Conservation (phyloP, 2,797 vertebrate species). For the Rhinichthys osculus region DNA sequence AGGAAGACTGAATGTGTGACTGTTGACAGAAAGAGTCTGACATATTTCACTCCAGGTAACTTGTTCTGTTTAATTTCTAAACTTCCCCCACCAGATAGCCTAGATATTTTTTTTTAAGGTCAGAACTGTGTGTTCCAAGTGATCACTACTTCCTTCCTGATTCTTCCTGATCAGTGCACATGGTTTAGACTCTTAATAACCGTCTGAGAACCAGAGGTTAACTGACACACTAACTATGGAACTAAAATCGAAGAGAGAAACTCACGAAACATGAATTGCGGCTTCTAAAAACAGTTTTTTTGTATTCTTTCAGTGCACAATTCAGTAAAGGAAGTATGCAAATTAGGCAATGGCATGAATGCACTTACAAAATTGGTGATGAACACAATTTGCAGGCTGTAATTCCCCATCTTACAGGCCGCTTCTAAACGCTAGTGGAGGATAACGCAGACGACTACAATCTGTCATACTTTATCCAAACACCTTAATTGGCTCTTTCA, state of each 20-base stretch:
- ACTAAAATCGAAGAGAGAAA: neutral
- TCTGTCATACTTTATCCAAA: slow-evolving; percentile 14
- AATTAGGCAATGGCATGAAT: neutral
- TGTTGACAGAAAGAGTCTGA: neutral
- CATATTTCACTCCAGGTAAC: neutral
- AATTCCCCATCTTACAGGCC: slow-evolving; percentile 5
- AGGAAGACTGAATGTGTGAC: neutral
- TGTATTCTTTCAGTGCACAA: neutral
- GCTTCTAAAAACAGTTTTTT: neutral
- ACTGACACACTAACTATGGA: neutral
- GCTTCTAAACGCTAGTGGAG: neutral
- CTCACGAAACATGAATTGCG: neutral
- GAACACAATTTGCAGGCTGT: neutral
- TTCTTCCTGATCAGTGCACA: slow-evolving; percentile 9
- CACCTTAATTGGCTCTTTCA: neutral
- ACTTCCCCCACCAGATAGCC: neutral
- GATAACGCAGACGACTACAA: neutral
- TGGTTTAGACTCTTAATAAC: slow-evolving; percentile 24
- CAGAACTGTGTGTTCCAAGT: neutral
- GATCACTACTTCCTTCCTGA: slow-evolving; percentile 13
- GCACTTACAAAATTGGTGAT: neutral
- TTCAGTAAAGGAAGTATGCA: neutral
- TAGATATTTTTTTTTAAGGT: neutral
- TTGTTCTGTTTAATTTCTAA: neutral
- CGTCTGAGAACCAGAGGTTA: neutral